These are phyloP conservation scores for Cheilinus undulatus DNA, from an alignment of 2,113 vertebrate genomes.

Conservation along the genomic window DNA sequence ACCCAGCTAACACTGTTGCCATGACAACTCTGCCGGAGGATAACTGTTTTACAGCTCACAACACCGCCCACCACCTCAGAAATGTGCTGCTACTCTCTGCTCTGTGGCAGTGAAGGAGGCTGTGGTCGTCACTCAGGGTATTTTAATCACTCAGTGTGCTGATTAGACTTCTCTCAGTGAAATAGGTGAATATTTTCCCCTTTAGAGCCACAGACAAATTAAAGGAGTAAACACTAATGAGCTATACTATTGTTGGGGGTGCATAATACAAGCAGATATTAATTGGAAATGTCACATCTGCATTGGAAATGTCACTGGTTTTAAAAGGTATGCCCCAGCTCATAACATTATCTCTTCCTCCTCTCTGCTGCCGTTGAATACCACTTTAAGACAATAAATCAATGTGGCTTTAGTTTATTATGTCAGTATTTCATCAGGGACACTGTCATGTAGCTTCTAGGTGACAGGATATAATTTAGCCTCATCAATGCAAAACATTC, in stretches of 20 bases:
- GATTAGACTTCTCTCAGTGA: constrained; percentile 5
- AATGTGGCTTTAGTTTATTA: not conserved
- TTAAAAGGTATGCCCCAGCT: constrained; percentile 7
- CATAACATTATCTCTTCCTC: not conserved
- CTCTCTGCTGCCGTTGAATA: not conserved
- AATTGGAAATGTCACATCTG: constrained; percentile 58
- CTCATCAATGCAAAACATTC: not conserved
- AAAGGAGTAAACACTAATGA: constrained; percentile 17
- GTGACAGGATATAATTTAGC: not conserved
- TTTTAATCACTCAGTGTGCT: constrained; percentile 5
- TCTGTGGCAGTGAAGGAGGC: constrained; percentile 18
- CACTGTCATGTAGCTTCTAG: not conserved
- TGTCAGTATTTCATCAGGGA: constrained; percentile 3
- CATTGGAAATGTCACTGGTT: constrained; percentile 40
- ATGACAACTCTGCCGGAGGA: constrained; percentile 84
- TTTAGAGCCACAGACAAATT: not conserved
- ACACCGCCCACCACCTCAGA: constrained; percentile 65
- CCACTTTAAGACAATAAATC: not conserved
- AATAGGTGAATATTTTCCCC: not conserved
- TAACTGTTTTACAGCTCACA: constrained; percentile 75
- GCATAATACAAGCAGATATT: constrained; percentile 13
- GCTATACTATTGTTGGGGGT: constrained; percentile 3
- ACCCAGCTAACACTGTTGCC: constrained; percentile 81
- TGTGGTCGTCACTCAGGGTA: not conserved
- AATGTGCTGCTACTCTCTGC: constrained; percentile 39